Evolutionary conservation across 2,888 invertebrate genomes (phyloP).

Genomic region (Drosophila sordidapex): DNA sequence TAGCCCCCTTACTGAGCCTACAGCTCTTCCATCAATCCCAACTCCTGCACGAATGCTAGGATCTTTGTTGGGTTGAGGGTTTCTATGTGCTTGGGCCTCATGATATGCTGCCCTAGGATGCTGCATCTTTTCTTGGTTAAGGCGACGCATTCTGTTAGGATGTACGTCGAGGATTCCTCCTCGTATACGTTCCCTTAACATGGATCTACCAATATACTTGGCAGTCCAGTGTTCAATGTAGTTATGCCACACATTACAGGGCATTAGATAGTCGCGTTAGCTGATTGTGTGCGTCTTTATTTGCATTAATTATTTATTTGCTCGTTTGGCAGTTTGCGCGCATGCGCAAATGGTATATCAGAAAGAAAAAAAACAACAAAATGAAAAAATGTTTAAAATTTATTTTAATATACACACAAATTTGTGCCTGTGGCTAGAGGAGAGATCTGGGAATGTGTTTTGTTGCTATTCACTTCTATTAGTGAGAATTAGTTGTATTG

Average conservation of each 20-base stretch:
- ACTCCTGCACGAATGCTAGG: too few relatives aligned
- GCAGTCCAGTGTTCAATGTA: accelerated
- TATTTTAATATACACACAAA: conserved; percentile 57
- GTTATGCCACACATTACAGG: conserved; percentile 12
- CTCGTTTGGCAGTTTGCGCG: conserved; percentile 78
- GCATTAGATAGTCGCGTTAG: conserved; percentile 17
- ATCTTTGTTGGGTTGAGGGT: too few relatives aligned
- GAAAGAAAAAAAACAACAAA: conserved; percentile 24
- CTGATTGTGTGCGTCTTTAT: conserved; percentile 51
- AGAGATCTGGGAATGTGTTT: conserved; percentile 23
- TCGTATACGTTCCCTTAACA: not conserved
- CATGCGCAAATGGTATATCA: conserved; percentile 75
- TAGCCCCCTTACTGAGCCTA: too few relatives aligned
- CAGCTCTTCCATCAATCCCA: too few relatives aligned
- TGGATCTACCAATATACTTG: too few relatives aligned
- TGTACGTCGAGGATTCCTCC: too few relatives aligned
- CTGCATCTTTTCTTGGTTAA: too few relatives aligned
- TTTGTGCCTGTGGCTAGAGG: conserved; percentile 50
- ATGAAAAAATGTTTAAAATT: conserved; percentile 67
- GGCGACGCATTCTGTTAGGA: too few relatives aligned
- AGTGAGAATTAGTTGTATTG: conserved; percentile 67
- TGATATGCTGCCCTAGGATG: too few relatives aligned
- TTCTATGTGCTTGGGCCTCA: too few relatives aligned
- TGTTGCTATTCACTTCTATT: conserved; percentile 60
- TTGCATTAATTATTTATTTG: conserved; percentile 80